These are phyloP conservation scores for Epinotia ramella DNA, from an alignment of 2,888 invertebrate species.

Conservation along the genomic window DNA sequence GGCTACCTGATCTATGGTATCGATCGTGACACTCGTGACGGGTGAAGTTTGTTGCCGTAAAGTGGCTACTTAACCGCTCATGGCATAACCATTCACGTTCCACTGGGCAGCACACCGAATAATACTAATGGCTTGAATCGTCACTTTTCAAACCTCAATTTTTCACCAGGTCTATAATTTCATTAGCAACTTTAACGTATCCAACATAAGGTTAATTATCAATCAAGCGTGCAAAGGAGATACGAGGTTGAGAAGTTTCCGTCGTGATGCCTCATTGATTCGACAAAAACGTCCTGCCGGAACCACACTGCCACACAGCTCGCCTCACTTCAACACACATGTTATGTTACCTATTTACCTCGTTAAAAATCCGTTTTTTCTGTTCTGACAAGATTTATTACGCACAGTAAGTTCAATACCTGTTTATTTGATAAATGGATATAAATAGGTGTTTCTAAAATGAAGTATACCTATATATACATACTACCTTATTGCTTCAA, in stretches of 20 bases:
- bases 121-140: constrained; percentile 21
- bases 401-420: constrained; percentile 3
- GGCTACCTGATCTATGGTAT: constrained; percentile 16
- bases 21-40: constrained; percentile 32
- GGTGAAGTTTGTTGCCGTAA: constrained; percentile 47
- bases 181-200: not conserved
- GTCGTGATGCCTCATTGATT: constrained; percentile 8
- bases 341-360: constrained; percentile 28
- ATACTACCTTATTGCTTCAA: not conserved
- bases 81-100: constrained; percentile 49
- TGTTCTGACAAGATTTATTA: constrained; percentile 43
- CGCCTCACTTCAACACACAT: constrained; percentile 44
- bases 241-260: constrained; percentile 21
- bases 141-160: not conserved
- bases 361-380: constrained; percentile 44
- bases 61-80: constrained; percentile 27
- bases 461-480: not conserved
- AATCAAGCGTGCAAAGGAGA: not conserved
- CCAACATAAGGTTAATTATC: not conserved
- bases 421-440: constrained; percentile 1
- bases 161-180: not conserved
- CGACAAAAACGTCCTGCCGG: constrained; percentile 53
- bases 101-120: constrained; percentile 47
- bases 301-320: constrained; percentile 45
- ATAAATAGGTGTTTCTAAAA: not conserved